Base-by-base conservation (phyloP, 2,797 vertebrate species). In the Rhadinocentrus ornatus region DNA sequence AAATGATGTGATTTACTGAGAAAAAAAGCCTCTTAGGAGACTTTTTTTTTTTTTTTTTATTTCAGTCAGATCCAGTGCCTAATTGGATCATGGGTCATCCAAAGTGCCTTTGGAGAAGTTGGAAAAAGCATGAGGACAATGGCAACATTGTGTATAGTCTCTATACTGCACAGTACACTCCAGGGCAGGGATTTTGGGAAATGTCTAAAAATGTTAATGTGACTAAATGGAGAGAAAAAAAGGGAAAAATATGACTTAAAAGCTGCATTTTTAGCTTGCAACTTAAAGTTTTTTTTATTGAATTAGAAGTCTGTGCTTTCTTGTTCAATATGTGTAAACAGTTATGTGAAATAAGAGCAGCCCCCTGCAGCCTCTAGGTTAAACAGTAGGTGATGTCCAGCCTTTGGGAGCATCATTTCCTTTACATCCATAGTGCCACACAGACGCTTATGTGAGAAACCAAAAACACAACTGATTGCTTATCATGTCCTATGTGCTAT, bases 101-200 rank as follows among this genome's bases (percentile, higher is more conserved):
- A 71, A 91, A 93, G 92, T 93, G 92, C 91, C 91, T 92, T 93
- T 78, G 66, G 64, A 70, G 74, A 82, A 71, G 61, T 6, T 48
- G 44, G 53, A 64, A 62, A 76, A 66, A 70, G 20, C 35, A 54
- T 62, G 44, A 57, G 71, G 71, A 88, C 79, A 67, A 69, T 61
- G 55, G 58, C 63, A 69, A 66, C 73, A 66, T 78, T 80, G 63
- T 88, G 80, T 78, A 65, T 57, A 70, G 71, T 62, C 69, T 73
- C 31, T 75, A 50, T 73, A 55, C 65, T 75, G 67, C 66, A 65
- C 50, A 56, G 61, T 37, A 22, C 58, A 64, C 76, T 44, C 8
- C 7, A 41, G 46, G 64, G 62, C 24, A 9, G 69, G 55, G 73
- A 35, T 24, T 32, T 39, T 31, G 60, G 50, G 41, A 1, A 22